Base-by-base conservation (phyloP, 92 coral and sea anemone species). In the Epizoanthus stellaris region DNA sequence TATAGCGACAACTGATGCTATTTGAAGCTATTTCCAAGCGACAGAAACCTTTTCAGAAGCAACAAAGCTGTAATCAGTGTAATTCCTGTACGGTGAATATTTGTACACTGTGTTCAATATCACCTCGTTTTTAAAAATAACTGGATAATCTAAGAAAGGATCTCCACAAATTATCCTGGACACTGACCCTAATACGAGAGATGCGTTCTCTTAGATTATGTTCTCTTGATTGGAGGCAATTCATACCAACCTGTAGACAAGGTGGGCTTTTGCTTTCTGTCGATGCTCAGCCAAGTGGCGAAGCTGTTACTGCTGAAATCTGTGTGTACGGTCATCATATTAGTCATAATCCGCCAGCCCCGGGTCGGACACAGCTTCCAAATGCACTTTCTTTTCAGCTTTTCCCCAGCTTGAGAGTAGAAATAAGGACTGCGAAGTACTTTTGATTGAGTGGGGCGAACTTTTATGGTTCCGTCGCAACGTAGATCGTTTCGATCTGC, bases 341-440 rank as follows among this genome's bases (percentile, higher is more conserved):
- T 63, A 7, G 67, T 15, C 72, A 79, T 63, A 3, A 79, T 20
- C 5, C 59, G 67, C 83, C 83, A 62, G 6, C 83, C 83, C 20
- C 47, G 62, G 58, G 83, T 45, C 8, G 83, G 83, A 40, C 83
- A 79, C n/a, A 79, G 70, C 34, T 40, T 79, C 83, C 83, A 79
- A 14, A 45, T 23, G 71, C 83, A 79, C 53, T 79, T 79, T 36
- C 59, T 39, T 15, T 63, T 79, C 17, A 79, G 11, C 21, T 45
- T 79, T 25, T 79, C 21, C 3, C 83, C 70, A 6, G 10, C 23
- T 38, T 79, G 70, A 40, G 83, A 63, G 70, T 79, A 79, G 83
- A 79, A 79, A 45, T 79, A 79, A 63, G 83, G 83, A 49, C 83
- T 79, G 61, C 83, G 83, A 43, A 79, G 83, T 11, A 42, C 12